Evolutionary conservation across 2,797 vertebrate genomes (phyloP).

Genomic region (Diglossa cyanea): DNA sequence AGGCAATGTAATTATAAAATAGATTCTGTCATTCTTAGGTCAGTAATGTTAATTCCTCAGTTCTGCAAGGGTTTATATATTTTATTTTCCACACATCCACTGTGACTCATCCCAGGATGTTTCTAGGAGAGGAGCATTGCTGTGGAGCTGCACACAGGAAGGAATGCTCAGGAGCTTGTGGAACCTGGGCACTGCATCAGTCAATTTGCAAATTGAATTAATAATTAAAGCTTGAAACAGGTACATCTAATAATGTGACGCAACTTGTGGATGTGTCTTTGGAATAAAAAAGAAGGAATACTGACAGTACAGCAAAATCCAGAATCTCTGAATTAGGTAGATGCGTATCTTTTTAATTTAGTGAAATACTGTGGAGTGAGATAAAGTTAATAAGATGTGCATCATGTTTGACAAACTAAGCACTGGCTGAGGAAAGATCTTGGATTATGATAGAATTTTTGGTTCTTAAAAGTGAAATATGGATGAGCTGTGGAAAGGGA

Average conservation of each 20-base stretch:
- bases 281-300: constrained; percentile 11
- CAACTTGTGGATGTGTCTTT: constrained; percentile 7
- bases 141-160: background rate
- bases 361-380: background rate
- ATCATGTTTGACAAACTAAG: background rate
- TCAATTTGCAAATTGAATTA: constrained; percentile 14
- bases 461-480: background rate
- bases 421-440: constrained; percentile 4
- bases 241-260: constrained; percentile 13
- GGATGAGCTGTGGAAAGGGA: background rate
- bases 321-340: constrained; percentile 44
- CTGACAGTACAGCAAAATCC: constrained; percentile 41
- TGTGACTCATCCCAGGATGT: background rate
- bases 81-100: background rate
- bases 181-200: constrained; percentile 18
- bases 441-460: background rate
- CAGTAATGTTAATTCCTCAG: background rate
- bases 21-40: background rate
- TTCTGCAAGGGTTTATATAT: background rate
- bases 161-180: background rate
- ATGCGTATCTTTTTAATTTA: constrained; percentile 56
- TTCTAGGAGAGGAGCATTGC: background rate
- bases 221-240: constrained; percentile 21
- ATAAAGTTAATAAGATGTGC: constrained; percentile 29
- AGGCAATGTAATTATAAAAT: background rate